Percentiles rank a stretch among this genome's conserved stretches.
phyloP scores from a whole-genome alignment of 1,140 invertebrate species.

The Neodiprion virginianus region DNA sequence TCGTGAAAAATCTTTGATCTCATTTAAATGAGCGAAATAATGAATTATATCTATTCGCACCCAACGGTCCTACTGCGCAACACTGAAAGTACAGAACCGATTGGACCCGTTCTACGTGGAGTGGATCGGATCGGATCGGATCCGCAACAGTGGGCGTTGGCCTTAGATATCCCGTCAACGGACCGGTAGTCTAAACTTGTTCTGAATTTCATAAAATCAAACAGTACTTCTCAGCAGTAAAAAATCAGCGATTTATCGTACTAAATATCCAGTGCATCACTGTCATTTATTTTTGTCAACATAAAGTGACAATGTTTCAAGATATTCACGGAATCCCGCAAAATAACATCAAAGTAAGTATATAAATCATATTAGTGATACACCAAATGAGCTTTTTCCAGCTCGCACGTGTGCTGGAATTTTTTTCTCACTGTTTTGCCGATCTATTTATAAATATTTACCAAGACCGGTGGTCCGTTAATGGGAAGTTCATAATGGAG shows the following conservation, averaged over 20 bases:
- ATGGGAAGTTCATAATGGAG: too few relatives aligned
- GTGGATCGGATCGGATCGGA: too few relatives aligned
- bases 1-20: too few relatives aligned
- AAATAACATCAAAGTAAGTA: neutral
- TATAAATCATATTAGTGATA: too few relatives aligned
- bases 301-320: neutral
- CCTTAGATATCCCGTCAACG: neutral
- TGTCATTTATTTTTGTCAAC: neutral
- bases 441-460: neutral
- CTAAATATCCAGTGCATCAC: neutral
- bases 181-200: neutral
- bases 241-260: neutral
- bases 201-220: neutral
- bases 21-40: too few relatives aligned
- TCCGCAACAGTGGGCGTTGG: too few relatives aligned
- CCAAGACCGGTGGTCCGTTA: neutral
- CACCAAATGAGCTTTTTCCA: too few relatives aligned
- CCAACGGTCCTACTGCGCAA: too few relatives aligned
- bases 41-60: too few relatives aligned
- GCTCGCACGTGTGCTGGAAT: neutral
- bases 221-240: neutral
- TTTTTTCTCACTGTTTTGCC: neutral
- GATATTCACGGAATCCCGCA: neutral
- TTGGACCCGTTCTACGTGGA: too few relatives aligned
- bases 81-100: too few relatives aligned